These are phyloP conservation scores for Phorcus lineatus DNA, from an alignment of 2,888 invertebrate genomes.

Conservation along the genomic window DNA sequence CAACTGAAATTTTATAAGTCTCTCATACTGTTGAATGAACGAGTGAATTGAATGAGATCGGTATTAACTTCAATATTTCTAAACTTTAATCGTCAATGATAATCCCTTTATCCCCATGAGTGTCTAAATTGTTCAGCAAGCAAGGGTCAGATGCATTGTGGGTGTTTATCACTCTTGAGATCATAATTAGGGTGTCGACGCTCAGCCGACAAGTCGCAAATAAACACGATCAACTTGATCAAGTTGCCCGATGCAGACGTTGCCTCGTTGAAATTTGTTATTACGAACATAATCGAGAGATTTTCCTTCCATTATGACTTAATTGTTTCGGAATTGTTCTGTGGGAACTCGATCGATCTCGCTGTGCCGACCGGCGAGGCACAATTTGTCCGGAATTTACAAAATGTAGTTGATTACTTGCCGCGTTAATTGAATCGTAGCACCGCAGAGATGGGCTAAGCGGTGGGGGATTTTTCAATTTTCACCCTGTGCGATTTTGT, in stretches of 20 bases:
- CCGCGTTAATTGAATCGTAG: constrained; percentile 13
- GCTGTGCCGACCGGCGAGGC: not conserved
- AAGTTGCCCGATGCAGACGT: constrained; percentile 1
- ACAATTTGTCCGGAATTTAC: constrained; percentile 20
- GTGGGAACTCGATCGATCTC: constrained; percentile 22
- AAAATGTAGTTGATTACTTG: constrained; percentile 16
- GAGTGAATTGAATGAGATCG: no score
- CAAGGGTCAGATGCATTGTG: no score
- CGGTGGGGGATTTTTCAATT: constrained; percentile 20
- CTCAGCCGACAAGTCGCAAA: constrained; percentile 6
- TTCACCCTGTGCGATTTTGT: not conserved
- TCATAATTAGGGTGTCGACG: constrained; percentile 6
- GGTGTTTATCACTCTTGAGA: no score
- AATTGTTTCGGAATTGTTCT: constrained; percentile 27
- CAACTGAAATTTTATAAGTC: no score
- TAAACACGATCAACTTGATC: constrained; percentile 16
- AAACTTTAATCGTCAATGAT: no score
- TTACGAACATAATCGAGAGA: constrained; percentile 28
- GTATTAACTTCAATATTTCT: no score
- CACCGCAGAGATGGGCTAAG: not conserved
- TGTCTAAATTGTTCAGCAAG: no score
- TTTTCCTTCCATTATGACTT: constrained; percentile 28
- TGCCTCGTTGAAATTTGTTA: constrained; percentile 26
- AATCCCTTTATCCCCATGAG: no score
- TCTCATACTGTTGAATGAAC: no score